phyloP scores from a whole-genome alignment of 35 echinoderm and acorn worm genomes.

The Amphiura filiformis region DNA sequence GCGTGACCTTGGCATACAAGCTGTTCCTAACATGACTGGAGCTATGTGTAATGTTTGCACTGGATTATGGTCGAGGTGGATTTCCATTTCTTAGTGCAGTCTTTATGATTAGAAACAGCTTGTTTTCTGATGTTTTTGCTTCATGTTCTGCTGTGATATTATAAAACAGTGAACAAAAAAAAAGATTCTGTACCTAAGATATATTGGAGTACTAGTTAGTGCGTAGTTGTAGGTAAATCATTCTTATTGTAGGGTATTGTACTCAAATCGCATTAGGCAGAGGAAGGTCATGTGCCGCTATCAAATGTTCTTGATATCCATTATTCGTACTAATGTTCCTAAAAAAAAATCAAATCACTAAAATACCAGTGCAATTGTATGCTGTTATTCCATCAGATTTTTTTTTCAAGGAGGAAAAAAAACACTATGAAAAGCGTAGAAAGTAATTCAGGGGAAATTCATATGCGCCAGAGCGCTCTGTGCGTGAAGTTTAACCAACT shows the following conservation, averaged over 20 bases:
- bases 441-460: not conserved
- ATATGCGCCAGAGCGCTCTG: not conserved
- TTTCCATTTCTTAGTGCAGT: too few species aligned
- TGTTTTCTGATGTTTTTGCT: not conserved
- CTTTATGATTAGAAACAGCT: not conserved
- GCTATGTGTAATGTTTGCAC: too few species aligned
- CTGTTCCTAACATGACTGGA: not conserved
- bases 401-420: too few species aligned
- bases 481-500: not conserved
- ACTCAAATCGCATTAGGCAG: not conserved
- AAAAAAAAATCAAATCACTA: not conserved
- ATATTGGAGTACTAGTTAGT: constrained; percentile 8
- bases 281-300: not conserved
- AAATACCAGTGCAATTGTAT: not conserved
- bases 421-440: not conserved
- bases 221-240: not conserved
- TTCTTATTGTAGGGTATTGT: constrained; percentile 15
- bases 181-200: not conserved
- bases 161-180: constrained; percentile 7
- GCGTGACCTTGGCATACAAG: not conserved
- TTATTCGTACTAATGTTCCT: not conserved
- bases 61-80: too few species aligned
- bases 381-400: not conserved
- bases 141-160: not conserved
- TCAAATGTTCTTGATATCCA: not conserved